Conservation (phyloP, 2,113 vertebrate species). For the Hypanus sabinus region DNA sequence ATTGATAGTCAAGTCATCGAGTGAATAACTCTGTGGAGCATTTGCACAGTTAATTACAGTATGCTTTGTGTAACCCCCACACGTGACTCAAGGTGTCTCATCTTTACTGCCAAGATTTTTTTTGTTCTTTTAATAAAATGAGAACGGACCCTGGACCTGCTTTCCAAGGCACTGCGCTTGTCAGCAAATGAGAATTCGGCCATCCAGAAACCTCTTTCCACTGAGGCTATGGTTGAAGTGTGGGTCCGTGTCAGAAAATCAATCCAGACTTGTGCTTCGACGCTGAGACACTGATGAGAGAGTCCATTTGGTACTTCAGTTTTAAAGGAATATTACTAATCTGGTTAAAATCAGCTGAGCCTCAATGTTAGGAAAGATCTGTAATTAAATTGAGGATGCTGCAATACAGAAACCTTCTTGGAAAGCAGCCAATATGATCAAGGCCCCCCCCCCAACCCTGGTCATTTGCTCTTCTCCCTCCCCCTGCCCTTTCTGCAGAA, state of each 20-base stretch:
- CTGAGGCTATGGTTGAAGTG: background rate
- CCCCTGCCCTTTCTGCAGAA: too few relatives aligned
- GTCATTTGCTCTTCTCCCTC: too few relatives aligned
- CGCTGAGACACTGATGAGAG: background rate
- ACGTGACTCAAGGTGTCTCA: background rate
- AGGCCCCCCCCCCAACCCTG: too few relatives aligned
- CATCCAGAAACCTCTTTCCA: background rate
- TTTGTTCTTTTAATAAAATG: background rate
- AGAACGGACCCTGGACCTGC: background rate
- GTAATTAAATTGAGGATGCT: background rate
- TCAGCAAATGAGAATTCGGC: background rate
- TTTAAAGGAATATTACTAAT: background rate
- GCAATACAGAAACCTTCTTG: background rate
- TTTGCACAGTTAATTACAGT: slow-evolving; percentile 32
- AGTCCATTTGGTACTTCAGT: background rate
- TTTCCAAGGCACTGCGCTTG: background rate
- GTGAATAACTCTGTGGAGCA: background rate
- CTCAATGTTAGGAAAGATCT: background rate
- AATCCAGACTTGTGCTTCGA: background rate
- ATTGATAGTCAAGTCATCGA: slow-evolving; percentile 27
- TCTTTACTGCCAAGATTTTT: background rate
- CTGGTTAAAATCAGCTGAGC: background rate
- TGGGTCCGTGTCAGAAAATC: background rate
- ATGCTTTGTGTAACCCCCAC: slow-evolving; percentile 2
- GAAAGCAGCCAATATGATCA: background rate